Evolutionary conservation across 2,888 invertebrate species (phyloP).

Genomic region (Drosophila subquinaria): DNA sequence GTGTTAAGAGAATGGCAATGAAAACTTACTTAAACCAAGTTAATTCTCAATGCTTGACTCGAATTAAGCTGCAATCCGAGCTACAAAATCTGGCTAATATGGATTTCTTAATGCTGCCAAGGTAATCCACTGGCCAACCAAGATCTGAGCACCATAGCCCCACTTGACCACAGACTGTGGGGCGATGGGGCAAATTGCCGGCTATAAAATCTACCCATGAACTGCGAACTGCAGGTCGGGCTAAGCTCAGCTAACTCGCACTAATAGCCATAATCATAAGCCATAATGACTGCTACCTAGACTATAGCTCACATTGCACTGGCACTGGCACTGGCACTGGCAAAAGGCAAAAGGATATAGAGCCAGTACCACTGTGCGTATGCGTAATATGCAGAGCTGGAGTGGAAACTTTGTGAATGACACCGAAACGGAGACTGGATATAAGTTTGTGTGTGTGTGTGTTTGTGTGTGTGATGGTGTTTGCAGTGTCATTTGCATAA

Average conservation of each 20-base stretch:
- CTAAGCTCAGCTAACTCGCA: constrained; percentile 61
- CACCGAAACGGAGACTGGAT: constrained; percentile 59
- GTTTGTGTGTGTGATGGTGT: constrained; percentile 36
- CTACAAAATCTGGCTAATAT: constrained; percentile 44
- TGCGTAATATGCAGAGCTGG: constrained; percentile 47
- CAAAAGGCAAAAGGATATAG: constrained; percentile 3
- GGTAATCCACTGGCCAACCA: constrained; percentile 36
- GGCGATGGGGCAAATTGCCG: constrained; percentile 52
- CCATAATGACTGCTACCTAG: constrained; percentile 71
- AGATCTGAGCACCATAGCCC: constrained; percentile 14
- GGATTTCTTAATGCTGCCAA: constrained; percentile 45
- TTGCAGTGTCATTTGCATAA: constrained; percentile 76
- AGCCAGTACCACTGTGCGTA: constrained; percentile 53
- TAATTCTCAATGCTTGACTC: constrained; percentile 18
- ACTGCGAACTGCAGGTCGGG: constrained; percentile 36
- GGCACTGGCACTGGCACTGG: neutral
- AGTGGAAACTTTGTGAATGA: constrained; percentile 72
- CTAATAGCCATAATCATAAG: constrained; percentile 80
- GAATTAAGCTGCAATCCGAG: constrained; percentile 21
- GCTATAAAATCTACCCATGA: constrained; percentile 42
- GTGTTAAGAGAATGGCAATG: neutral
- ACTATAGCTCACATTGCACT: constrained; percentile 57
- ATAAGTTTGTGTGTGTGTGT: constrained; percentile 16
- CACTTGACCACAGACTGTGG: constrained; percentile 56
- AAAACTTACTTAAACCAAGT: constrained; percentile 2